Evolutionary conservation across 35 echinoderm and acorn worm species (phyloP).

Genomic region (Ophioderma brevispina): DNA sequence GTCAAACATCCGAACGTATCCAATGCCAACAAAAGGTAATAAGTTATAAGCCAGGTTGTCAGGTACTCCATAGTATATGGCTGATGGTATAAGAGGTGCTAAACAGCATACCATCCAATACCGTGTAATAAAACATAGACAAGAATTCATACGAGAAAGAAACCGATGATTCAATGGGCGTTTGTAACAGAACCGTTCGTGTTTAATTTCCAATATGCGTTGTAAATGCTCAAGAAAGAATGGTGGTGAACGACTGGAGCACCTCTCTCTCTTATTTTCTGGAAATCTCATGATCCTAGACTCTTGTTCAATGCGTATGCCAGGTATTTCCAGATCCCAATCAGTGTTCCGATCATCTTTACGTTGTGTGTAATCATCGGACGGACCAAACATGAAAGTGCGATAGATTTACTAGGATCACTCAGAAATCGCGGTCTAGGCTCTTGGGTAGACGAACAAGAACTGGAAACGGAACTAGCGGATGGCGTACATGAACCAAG

Average conservation of each 20-base stretch:
- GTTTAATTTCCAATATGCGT: neutral
- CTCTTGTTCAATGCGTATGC: too few species aligned
- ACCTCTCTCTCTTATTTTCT: too few species aligned
- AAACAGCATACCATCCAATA: conserved; percentile 4
- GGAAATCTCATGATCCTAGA: too few species aligned
- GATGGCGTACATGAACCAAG: too few species aligned
- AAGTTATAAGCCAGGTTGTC: neutral
- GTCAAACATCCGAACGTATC: neutral
- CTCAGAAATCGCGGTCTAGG: neutral
- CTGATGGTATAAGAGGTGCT: neutral
- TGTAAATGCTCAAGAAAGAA: too few species aligned
- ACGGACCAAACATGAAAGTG: neutral
- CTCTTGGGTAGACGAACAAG: too few species aligned
- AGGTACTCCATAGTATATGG: neutral
- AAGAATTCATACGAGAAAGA: neutral
- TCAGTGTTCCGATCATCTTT: too few species aligned
- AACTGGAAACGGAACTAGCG: too few species aligned
- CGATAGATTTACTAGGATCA: neutral
- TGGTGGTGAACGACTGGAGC: too few species aligned
- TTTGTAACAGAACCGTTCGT: neutral
- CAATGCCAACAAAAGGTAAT: neutral
- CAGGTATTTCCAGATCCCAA: too few species aligned
- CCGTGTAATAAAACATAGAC: neutral
- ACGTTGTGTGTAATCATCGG: too few species aligned
- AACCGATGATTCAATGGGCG: neutral